Percentiles rank a stretch among this genome's conserved stretches.
phyloP scores from a whole-genome alignment of 2,797 vertebrate species.

The Rhinatrema bivittatum region DNA sequence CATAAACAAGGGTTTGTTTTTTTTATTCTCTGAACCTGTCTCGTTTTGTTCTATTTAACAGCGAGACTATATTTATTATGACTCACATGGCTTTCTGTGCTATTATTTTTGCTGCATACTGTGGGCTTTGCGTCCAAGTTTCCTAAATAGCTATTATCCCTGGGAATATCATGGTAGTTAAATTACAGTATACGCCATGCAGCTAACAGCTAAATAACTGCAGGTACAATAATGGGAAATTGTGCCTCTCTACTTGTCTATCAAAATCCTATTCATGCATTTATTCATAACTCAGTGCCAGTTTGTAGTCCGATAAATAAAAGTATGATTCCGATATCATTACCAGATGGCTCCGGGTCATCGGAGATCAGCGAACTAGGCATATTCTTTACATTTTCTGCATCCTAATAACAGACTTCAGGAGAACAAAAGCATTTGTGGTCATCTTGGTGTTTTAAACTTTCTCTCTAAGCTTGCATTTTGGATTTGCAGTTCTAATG shows the following conservation, averaged over 20 bases:
- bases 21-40: too few species aligned
- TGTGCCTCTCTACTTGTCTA: neutral
- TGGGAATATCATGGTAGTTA: neutral
- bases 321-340: too few species aligned
- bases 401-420: too few species aligned
- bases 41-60: neutral
- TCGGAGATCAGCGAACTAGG: neutral
- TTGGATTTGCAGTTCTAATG: too few species aligned
- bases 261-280: too few species aligned
- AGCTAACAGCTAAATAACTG: neutral
- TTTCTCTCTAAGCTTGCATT: too few species aligned
- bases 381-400: too few species aligned
- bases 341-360: too few species aligned
- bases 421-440: too few species aligned
- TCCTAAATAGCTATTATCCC: conserved; percentile 1
- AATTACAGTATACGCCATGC: neutral
- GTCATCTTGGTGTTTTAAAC: too few species aligned
- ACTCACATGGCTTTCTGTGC: neutral
- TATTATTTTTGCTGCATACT: neutral
- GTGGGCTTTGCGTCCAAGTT: neutral
- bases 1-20: too few species aligned
- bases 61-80: neutral
- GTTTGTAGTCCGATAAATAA: too few species aligned
- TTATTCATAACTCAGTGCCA: neutral
- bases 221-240: neutral